These are phyloP conservation scores for Nyctibius grandis DNA, from an alignment of 2,797 vertebrate species.

Conservation along the genomic window DNA sequence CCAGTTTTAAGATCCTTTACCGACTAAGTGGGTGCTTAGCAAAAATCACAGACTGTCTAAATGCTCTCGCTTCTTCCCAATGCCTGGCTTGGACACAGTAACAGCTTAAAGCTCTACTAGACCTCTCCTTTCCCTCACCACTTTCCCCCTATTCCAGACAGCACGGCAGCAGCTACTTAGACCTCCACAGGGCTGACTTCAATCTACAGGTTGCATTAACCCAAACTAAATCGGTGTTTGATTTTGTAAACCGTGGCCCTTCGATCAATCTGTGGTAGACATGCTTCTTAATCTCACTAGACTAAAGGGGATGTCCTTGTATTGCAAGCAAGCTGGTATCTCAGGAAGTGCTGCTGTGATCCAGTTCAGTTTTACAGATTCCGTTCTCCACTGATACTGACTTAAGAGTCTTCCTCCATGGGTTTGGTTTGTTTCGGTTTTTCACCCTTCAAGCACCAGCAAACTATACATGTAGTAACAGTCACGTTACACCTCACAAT, in stretches of 20 bases:
- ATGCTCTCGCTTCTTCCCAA: not conserved
- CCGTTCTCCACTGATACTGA: not conserved
- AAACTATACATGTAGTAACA: not conserved
- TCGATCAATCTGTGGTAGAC: not conserved
- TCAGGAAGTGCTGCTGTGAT: not conserved
- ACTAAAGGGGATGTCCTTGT: not conserved
- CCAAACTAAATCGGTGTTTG: not conserved
- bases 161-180: not conserved
- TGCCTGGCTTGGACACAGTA: not conserved
- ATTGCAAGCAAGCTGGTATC: not conserved
- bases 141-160: not conserved
- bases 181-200: not conserved
- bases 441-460: not conserved
- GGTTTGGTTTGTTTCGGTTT: not conserved
- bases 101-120: not conserved
- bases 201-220: not conserved
- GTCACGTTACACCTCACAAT: not conserved
- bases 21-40: not conserved
- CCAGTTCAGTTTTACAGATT: not conserved
- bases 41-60: not conserved
- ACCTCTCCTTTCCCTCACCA: not conserved
- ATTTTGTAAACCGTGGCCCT: not conserved
- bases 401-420: not conserved
- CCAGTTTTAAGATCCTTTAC: not conserved
- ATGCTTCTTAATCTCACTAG: not conserved